Conservation (phyloP, 2,113 vertebrate genomes). For the Cyphotilapia sp. region DNA sequence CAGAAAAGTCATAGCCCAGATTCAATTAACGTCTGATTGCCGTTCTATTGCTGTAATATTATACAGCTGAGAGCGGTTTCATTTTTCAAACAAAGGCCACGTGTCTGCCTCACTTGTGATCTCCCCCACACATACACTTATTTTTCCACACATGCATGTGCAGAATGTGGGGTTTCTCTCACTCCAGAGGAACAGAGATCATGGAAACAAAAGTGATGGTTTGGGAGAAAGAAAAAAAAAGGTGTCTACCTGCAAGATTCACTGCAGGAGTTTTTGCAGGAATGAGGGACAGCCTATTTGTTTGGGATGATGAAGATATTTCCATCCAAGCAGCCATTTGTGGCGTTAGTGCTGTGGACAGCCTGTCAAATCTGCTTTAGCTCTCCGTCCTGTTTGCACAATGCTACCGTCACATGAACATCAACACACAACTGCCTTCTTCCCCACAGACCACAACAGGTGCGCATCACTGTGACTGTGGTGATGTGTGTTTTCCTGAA, state of each 20-base stretch:
- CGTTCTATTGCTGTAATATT: conserved; percentile 65
- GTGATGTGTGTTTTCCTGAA: conserved; percentile 2
- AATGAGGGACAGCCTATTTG: conserved; percentile 52
- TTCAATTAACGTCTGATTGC: conserved; percentile 68
- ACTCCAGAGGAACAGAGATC: neutral
- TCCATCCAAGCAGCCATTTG: conserved; percentile 61
- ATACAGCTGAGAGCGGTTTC: conserved; percentile 60
- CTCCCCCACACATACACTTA: neutral
- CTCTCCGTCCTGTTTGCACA: conserved; percentile 36
- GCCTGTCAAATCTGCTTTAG: conserved; percentile 68
- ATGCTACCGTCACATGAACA: neutral
- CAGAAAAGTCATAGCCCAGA: conserved; percentile 67
- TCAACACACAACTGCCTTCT: neutral
- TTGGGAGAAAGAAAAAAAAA: neutral
- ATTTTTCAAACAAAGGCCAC: conserved; percentile 66
- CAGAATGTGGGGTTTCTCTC: neutral
- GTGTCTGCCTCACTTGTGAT: conserved; percentile 46
- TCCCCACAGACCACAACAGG: conserved; percentile 39
- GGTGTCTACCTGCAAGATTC: neutral
- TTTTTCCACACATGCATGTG: neutral
- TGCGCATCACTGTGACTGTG: neutral
- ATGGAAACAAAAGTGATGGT: neutral
- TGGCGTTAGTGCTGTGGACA: conserved; percentile 50
- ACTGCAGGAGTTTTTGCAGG: conserved; percentile 13
- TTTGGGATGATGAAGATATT: conserved; percentile 67